A percentile compares a stretch with the other conserved stretches of the same genome.
Conservation (phyloP, 2,113 vertebrate species). For the Mesocricetus auratus region DNA sequence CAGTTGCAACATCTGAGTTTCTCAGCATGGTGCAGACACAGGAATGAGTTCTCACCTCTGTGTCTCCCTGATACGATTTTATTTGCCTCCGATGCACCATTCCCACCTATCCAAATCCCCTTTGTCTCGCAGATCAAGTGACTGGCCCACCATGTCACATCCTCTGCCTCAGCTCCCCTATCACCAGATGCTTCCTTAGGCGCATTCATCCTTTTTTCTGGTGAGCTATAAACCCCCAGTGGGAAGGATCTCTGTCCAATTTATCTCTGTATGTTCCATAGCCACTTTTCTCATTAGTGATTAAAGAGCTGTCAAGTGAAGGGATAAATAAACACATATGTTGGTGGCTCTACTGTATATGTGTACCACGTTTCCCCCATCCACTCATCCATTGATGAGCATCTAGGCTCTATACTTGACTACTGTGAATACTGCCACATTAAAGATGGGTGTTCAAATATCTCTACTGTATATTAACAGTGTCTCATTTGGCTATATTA, state of each 20-base stretch:
- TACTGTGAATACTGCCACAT: not conserved
- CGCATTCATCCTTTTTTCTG: not conserved
- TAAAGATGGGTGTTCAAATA: not conserved
- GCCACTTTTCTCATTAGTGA: not conserved
- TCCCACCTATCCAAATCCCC: not conserved
- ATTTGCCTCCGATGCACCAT: not conserved
- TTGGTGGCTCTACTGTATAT: not conserved
- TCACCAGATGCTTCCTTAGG: not conserved
- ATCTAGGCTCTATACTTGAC: not conserved
- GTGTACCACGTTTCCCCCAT: not conserved
- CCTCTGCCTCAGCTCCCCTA: not conserved
- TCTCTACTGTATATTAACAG: not conserved
- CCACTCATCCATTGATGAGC: not conserved
- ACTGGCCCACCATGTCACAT: not conserved
- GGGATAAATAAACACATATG: too few relatives aligned
- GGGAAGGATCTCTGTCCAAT: not conserved
- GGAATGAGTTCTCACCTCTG: not conserved
- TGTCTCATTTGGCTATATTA: not conserved
- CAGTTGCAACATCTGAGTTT: not conserved
- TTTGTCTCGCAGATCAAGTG: not conserved
- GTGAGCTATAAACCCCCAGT: not conserved
- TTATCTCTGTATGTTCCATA: not conserved
- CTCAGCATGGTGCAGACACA: not conserved
- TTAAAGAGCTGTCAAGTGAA: not conserved
- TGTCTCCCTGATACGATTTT: not conserved